Evolutionary conservation across 2,888 invertebrate species (phyloP).

Genomic region (Eristalis intricaria): DNA sequence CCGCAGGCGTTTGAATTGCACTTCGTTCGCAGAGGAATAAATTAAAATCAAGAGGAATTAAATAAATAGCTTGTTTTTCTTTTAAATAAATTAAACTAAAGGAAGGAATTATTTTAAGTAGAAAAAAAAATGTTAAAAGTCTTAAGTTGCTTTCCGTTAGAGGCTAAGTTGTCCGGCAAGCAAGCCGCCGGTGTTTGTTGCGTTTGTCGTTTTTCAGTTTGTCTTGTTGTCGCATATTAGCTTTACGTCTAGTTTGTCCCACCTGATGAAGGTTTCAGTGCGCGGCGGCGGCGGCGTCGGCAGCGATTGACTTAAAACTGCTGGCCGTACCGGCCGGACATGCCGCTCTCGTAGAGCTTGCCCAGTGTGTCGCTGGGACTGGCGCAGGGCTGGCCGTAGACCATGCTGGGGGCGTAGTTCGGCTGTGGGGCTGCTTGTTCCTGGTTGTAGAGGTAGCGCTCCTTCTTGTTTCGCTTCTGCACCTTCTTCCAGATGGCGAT

Average conservation of each 20-base stretch:
- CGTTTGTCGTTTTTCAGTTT: not conserved
- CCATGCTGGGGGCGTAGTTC: constrained; percentile 77
- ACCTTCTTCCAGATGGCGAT: constrained; percentile 91
- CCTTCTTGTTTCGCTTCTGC: constrained; percentile 79
- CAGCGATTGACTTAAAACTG: constrained; percentile 75
- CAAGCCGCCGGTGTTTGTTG: not conserved
- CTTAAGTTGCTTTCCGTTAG: constrained; percentile 60
- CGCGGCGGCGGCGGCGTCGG: too few relatives aligned
- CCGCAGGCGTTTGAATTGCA: constrained; percentile 48
- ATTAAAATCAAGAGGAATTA: constrained; percentile 24
- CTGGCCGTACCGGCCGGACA: constrained; percentile 84
- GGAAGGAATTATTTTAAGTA: constrained; percentile 47
- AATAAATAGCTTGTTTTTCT: constrained; percentile 12
- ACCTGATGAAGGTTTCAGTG: constrained; percentile 35
- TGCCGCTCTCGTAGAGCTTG: constrained; percentile 94
- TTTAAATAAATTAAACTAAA: constrained; percentile 58
- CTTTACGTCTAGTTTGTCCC: not conserved
- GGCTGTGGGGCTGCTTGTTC: constrained; percentile 76
- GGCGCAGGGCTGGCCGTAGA: constrained; percentile 81
- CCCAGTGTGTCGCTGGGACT: constrained; percentile 88
- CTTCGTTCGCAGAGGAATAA: constrained; percentile 24
- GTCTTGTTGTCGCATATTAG: constrained; percentile 22
- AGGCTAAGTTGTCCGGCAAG: constrained; percentile 22
- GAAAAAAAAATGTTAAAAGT: constrained; percentile 56
- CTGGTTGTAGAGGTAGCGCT: constrained; percentile 79